These are phyloP conservation scores for Gallinago paraguaiae DNA, from an alignment of 2,113 vertebrate genomes.

Conservation along the genomic window DNA sequence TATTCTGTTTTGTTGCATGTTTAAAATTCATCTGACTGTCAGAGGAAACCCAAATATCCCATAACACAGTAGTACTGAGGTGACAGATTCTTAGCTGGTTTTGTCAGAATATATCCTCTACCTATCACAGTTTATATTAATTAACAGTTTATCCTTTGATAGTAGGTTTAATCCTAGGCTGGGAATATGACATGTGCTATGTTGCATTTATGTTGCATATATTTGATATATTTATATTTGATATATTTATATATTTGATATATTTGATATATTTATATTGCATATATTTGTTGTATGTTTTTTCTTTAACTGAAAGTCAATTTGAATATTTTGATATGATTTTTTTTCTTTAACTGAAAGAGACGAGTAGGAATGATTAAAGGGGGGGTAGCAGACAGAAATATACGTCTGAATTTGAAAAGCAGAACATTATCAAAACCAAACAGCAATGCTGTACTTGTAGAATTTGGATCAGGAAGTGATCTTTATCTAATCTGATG, in stretches of 20 bases:
- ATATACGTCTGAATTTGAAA: not conserved
- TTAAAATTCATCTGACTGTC: not conserved
- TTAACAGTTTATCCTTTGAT: not conserved
- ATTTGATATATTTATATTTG: too few species aligned
- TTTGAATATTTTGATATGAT: not conserved
- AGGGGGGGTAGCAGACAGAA: not conserved
- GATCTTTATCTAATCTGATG: not conserved
- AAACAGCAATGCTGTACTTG: not conserved
- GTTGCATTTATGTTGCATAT: not conserved
- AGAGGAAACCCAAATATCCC: not conserved
- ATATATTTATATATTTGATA: too few species aligned
- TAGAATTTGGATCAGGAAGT: not conserved
- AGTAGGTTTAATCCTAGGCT: not conserved
- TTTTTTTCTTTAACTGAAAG: not conserved
- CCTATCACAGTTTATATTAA: not conserved
- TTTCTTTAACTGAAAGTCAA: not conserved
- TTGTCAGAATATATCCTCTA: not conserved
- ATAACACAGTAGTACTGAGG: not conserved
- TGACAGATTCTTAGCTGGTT: not conserved
- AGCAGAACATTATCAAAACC: not conserved
- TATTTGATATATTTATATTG: too few species aligned
- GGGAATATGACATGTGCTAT: not conserved
- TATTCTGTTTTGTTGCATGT: not conserved
- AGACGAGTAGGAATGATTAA: not conserved
- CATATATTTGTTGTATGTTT: not conserved